Evolutionary conservation across 2,888 invertebrate species (phyloP), one percentile per base, ranked within the genome.

Genomic region (Allacma fusca): DNA sequence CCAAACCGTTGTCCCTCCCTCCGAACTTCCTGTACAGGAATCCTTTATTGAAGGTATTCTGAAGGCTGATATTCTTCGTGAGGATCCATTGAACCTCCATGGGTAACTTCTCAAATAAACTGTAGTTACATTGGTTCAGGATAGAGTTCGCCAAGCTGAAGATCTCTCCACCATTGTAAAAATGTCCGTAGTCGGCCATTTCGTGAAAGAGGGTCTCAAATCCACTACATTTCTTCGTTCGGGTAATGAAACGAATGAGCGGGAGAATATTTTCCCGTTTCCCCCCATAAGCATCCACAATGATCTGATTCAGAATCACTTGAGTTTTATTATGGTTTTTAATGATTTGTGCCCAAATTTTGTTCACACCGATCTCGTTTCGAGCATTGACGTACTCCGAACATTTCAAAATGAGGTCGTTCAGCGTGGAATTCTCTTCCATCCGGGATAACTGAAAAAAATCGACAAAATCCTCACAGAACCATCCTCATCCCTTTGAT

Each of bases 101-200:
- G 23, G 74, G 74, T 9, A 74, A n/a, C 40, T 74, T 74, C 24
- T 74, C 74, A 21, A 74, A 74, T 2, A 74, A 34, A 5, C 64
- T 9, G 1, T 24, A n/a, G 9, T 62, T 34, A n/a, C 74, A 74
- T n/a, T 64, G 13, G 65, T 21, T 29, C 7, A 64, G 74, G 23
- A 74, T 74, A 2, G 34, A 74, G 24, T 64, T 26, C n/a, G 40
- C 74, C 40, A 74, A 26, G 64, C 64, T 64, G 74, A 74, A 74
- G 40, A 74, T 74, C 26, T 74, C 64, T 12, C 74, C 64, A 7
- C 74, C 74, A 59, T 62, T 59, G 74, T 34, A 74, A 29, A 64
- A 74, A 40, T 74, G 74, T 9, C 74, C 74, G 64, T 74, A 74
- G 64, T 74, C 74, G 1, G n/a, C 16, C 74, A 74, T 74, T 64